Base-by-base conservation (phyloP, 92 coral and sea anemone genomes). In the Porites rus region DNA sequence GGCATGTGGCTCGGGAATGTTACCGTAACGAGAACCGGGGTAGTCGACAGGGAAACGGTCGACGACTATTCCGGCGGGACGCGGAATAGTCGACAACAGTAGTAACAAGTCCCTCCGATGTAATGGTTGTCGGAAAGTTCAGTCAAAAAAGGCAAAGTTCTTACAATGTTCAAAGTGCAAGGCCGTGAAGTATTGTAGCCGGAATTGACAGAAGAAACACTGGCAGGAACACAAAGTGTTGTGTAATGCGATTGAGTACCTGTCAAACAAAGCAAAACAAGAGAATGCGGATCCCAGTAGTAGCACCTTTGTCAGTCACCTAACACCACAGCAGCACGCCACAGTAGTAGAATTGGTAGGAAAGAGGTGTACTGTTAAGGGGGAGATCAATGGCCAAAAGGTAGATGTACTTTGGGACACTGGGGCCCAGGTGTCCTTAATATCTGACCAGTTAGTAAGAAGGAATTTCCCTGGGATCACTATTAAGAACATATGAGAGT, bases 31-130 rank as follows among this genome's bases (percentile, higher is more conserved):
- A 46, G 53, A 54, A 76, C 16, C 28, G 0, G 61, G 31, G 63
- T 18, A 51, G 90, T 63, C 53, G 51, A 19, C 52, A 63, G 86
- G 91, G 93, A 92, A 92, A 92, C 93, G 83, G 68, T 31, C 86
- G 58, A 28, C 81, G 84, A 86, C 93, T 81, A 76, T 81, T 38
- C 77, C 86, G 93, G 84, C 16, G 88, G 92, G 94, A 84, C 94
- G 66, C 90, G 79, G 82, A 75, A 77, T 78, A 85, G 94, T 86
- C 92, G 86, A 68, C 53, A 83, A 62, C 60, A 82, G 28, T n/a
- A 71, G 73, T 51, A 59, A 21, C 72, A 68, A 53, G 86, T 84
- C 83, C 86, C 82, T 7, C 52, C 43, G 11, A 21, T 69, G 89
- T 77, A 76, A 79, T 75, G 75, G 72, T 67, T 82, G 84, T 65